phyloP scores from a whole-genome alignment of 2,797 vertebrate species.

The Sebastes glaucus region DNA sequence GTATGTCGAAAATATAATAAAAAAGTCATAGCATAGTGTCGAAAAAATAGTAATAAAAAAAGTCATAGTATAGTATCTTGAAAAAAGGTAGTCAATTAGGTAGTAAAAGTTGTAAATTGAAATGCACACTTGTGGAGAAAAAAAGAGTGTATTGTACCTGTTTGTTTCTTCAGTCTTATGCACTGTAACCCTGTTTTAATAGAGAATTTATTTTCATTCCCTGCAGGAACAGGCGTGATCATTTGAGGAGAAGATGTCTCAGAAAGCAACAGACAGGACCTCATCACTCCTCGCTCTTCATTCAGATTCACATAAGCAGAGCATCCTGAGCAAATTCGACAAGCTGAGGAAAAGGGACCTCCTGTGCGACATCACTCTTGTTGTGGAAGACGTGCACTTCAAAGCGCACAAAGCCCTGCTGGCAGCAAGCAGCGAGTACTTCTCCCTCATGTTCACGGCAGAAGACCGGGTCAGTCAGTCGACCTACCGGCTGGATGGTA shows the following conservation, averaged over 20 bases:
- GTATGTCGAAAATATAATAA: too few species aligned
- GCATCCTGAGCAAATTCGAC: constrained; percentile 88
- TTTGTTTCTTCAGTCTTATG: neutral
- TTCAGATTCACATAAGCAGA: constrained; percentile 88
- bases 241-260: constrained; percentile 79
- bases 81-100: neutral
- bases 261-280: constrained; percentile 7
- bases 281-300: constrained; percentile 76
- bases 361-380: constrained; percentile 94
- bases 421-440: constrained; percentile 95
- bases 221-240: neutral
- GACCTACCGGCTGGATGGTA: constrained; percentile 86
- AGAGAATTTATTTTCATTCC: neutral
- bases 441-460: constrained; percentile 91
- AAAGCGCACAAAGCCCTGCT: constrained; percentile 94
- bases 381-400: constrained; percentile 91
- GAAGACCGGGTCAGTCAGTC: constrained; percentile 84
- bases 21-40: too few species aligned
- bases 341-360: constrained; percentile 88
- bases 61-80: too few species aligned
- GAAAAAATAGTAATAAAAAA: too few species aligned
- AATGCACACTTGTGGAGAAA: neutral
- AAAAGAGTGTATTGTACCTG: neutral
- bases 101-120: neutral
- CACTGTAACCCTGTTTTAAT: neutral